Conservation (phyloP, 2,113 vertebrate genomes). For the Proterorhinus semilunaris region DNA sequence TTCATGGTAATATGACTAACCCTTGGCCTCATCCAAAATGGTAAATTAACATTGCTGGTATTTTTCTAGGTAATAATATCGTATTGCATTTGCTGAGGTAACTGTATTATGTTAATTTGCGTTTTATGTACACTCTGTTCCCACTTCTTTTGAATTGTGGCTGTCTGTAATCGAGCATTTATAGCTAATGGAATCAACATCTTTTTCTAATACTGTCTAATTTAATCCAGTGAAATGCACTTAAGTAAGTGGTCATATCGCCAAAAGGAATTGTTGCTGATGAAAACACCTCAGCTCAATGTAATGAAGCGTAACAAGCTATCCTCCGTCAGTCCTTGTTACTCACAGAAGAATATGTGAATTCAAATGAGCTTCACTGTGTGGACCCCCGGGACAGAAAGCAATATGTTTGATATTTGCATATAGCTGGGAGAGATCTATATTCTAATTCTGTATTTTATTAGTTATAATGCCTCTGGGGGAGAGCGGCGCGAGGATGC, state of each 20-base stretch:
- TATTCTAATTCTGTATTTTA: slow-evolving; percentile 54
- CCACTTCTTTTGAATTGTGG: background rate
- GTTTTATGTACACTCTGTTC: background rate
- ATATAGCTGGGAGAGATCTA: slow-evolving; percentile 52
- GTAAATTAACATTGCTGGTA: too few species aligned
- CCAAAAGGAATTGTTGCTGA: slow-evolving; percentile 32
- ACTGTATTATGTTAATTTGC: background rate
- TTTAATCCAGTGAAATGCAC: slow-evolving; percentile 48
- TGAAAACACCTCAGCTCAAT: slow-evolving; percentile 45
- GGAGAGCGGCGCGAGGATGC: slow-evolving; percentile 17
- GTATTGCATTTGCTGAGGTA: too few species aligned
- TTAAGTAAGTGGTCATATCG: slow-evolving; percentile 41
- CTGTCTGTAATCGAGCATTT: background rate
- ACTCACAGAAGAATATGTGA: slow-evolving; percentile 26
- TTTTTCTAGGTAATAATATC: too few species aligned
- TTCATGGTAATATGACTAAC: too few species aligned
- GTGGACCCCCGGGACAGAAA: slow-evolving; percentile 57
- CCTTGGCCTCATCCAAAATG: too few species aligned
- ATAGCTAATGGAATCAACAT: slow-evolving; percentile 26
- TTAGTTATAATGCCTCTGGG: slow-evolving; percentile 36
- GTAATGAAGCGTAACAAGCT: slow-evolving; percentile 55
- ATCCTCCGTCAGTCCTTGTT: slow-evolving; percentile 42
- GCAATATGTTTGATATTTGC: slow-evolving; percentile 69
- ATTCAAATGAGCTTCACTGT: slow-evolving; percentile 40
- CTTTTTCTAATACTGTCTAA: slow-evolving; percentile 45